Evolutionary conservation across 2,797 vertebrate genomes (phyloP), one percentile per base, ranked within the genome.

Genomic region (Sparidentex hasta): DNA sequence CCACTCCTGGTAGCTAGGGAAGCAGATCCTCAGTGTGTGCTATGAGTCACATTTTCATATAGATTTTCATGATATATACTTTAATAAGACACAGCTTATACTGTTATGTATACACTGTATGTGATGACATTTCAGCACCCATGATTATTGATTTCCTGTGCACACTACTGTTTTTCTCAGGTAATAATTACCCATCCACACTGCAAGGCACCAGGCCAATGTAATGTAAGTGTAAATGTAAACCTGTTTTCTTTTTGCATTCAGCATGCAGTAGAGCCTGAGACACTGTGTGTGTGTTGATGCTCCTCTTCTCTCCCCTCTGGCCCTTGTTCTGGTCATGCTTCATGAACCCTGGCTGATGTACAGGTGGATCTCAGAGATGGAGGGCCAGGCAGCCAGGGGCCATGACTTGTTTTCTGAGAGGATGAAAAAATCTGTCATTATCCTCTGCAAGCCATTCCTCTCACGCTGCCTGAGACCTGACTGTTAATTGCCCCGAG

Each of bases 401-500:
- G 74, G 65, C 77, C 70, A 52, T 11, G 8, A 44, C 54, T 62
- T 92, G 90, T 92, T 91, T 92, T 81, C 88, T 20, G 78, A 88
- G 76, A 78, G 69, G 82, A 90, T 90, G 84, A 90, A 71, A 78
- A 88, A 82, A 87, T 84, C 44, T 69, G 64, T 87, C 82, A 86
- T 92, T 79, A 90, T 93, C 91, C 88, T 70, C 83, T 23, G 50
- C 7, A 1, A 77, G 43, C 41, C 59, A 93, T 94, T 92, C 88
- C 61, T 78, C 81, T 83, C 92, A 93, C 81, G 70, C 74, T 75
- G 68, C 55, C 47, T 8, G 41, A 54, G 74, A 81, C 65, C 56
- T 48, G 52, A 29, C 73, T 81, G 71, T 65, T 87, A 88, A 91
- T 88, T 90, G 83, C 57, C 73, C 38, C 0, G 61, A 85, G 84